Evolutionary conservation across 2,888 invertebrate species (phyloP), one percentile per base, ranked within the genome.

Genomic region (Eupithecia exiguata): DNA sequence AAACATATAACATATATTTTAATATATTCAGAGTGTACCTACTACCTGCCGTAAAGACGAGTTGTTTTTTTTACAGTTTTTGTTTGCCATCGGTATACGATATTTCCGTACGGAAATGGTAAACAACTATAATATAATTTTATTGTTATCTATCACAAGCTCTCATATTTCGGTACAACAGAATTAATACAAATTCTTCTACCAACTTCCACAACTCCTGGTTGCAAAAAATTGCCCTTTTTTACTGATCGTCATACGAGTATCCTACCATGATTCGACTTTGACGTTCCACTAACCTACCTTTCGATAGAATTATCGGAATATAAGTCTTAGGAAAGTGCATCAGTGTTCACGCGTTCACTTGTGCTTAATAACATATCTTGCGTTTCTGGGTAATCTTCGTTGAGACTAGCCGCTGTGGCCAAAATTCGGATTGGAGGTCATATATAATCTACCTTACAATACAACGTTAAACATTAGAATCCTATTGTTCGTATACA

Each of bases 401-500:
- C 36, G 36, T 36, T n/a, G n/a, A n/a, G n/a, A n/a, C n/a, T n/a
- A 1, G 38, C 9, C 7, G 38, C 38, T 9, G 38, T 9, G 38
- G 38, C 38, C 4, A 9, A 38, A 38, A 38, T 38, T 5, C 38
- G 7, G 38, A 5, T 38, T 9, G 38, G 38, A 38, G 38, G 38
- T 5, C 9, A 38, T 38, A 1, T 38, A 38, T 38, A 21, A 14
- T 53, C 53, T 7, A 49, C n/a, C 16, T 61, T 61, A 61, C 16
- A 25, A 58, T 35, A 62, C 9, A 46, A 46, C 46, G 61, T 16
- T 61, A 30, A 35, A 35, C 18, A 2, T 35, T 18, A 16, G 18
- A n/a, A 21, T 36, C 9, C 5, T 79, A 82, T 53, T 78, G 75
- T 81, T 89, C 88, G 75, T 81, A 84, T 49, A 91, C 84, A 73